Base-by-base conservation (phyloP, 2,113 vertebrate genomes). In the Astatoreochromis straeleni region DNA sequence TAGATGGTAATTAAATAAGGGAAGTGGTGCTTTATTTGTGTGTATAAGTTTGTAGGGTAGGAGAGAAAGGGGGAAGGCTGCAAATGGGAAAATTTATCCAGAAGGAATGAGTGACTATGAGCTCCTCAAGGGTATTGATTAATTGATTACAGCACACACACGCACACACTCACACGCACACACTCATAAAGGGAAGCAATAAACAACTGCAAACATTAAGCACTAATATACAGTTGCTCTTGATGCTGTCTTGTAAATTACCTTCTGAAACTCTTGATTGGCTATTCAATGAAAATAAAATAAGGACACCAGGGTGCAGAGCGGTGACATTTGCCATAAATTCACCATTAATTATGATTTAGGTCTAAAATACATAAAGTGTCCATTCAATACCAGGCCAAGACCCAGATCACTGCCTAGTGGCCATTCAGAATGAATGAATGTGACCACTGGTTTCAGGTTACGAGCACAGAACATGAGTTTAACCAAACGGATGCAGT, bases 251-350 rank as follows among this genome's bases (percentile, higher is more conserved):
- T 63, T 87, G 63, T 91, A 19, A 92, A 92, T 93, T 89, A 94
- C 86, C 90, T 80, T 91, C 88, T 54, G 58, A 49, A 82, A 55
- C 83, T 93, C 90, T 94, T 89, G 87, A 79, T 93, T 89, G 79
- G 83, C 83, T 91, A 84, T 79, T 87, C 87, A 90, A 81, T 82
- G 92, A 75, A 75, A 75, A 75, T 75, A 75, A 47, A 75, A 75
- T 75, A 81, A 87, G 94, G 92, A 89, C 80, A 87, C 80, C 24
- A 82, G 60, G 54, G 70, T 29, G 70, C 40, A 75, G 21, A 7
- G 14, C 0, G 9, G 14, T 73, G 13, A 45, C 21, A 45, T 73
- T 73, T 26, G 5, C 38, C 38, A 17, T 45, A 42, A 42, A 73
- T 73, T 45, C 21, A 26, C 68, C 13, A 45, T 47, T 75, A 75